Evolutionary conservation across 2,113 vertebrate species (phyloP).

Genomic region (Oncorhynchus kisutch): DNA sequence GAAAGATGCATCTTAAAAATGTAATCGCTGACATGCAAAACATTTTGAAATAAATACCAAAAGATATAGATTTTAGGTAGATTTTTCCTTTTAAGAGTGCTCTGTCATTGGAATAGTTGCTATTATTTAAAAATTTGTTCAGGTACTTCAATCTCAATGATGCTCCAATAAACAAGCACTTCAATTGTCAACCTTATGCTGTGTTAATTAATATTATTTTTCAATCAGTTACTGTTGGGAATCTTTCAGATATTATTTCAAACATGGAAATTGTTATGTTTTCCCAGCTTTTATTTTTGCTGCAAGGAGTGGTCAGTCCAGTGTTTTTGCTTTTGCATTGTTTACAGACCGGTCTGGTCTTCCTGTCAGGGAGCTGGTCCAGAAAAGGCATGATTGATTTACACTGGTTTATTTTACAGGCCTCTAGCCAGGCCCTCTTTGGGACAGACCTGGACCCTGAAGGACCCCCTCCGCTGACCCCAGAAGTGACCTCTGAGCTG

Average conservation of each 20-base stretch:
- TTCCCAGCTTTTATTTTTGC: not conserved
- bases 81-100: not conserved
- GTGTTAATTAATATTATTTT: constrained; percentile 29
- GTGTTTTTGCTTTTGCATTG: not conserved
- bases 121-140: constrained; percentile 32
- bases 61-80: no score
- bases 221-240: not conserved
- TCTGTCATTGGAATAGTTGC: not conserved
- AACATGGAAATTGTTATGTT: not conserved
- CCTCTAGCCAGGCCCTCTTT: constrained; percentile 82
- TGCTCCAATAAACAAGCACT: constrained; percentile 33
- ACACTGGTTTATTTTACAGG: constrained; percentile 87
- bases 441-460: constrained; percentile 83
- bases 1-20: no score
- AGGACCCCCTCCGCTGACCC: constrained; percentile 78
- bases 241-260: not conserved
- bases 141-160: constrained; percentile 38
- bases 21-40: not conserved
- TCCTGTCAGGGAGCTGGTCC: not conserved
- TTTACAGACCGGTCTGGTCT: not conserved
- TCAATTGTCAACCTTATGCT: constrained; percentile 36
- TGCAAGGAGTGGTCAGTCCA: not conserved
- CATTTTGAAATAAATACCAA: no score
- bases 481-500: constrained; percentile 80
- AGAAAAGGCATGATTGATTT: constrained; percentile 1